These are phyloP conservation scores for Catamblyrhynchus diadema DNA, from an alignment of 2,797 vertebrate genomes.

Conservation along the genomic window DNA sequence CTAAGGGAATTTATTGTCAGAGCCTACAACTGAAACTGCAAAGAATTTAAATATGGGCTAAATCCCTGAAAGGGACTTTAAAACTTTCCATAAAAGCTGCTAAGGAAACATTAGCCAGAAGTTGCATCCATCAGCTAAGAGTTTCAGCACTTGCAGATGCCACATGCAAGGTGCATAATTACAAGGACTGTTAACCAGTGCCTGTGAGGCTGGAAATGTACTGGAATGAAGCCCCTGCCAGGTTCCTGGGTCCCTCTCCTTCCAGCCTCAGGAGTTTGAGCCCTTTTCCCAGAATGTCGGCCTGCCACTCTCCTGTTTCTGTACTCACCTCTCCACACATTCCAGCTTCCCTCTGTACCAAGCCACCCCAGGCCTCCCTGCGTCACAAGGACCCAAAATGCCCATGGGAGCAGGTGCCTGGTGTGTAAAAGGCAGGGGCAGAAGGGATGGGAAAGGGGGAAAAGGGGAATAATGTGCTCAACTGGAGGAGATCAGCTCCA, in stretches of 20 bases:
- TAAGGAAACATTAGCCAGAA: background rate
- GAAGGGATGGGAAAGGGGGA: background rate
- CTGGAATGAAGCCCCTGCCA: background rate
- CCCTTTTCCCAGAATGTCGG: background rate
- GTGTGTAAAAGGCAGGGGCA: background rate
- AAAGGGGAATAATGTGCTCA: background rate
- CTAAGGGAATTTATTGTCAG: background rate
- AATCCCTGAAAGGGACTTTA: background rate
- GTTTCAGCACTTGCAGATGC: background rate
- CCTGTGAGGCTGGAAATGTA: background rate
- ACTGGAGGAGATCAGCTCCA: background rate
- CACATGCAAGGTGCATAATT: background rate
- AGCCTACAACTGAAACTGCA: background rate
- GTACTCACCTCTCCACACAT: background rate
- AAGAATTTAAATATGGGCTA: background rate
- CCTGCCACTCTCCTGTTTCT: background rate
- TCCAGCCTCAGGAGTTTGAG: background rate
- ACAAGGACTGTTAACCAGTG: background rate
- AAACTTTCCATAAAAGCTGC: background rate
- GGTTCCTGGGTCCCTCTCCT: background rate
- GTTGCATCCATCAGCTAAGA: background rate
- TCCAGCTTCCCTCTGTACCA: background rate
- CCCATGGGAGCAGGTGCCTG: rapidly evolving
- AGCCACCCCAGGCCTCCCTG: background rate
- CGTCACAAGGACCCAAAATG: rapidly evolving